A percentile compares a stretch with the other conserved stretches of the same genome.
Evolutionary conservation across 2,797 vertebrate genomes (phyloP).

Genomic region (Acrossocheilus fasciatus): DNA sequence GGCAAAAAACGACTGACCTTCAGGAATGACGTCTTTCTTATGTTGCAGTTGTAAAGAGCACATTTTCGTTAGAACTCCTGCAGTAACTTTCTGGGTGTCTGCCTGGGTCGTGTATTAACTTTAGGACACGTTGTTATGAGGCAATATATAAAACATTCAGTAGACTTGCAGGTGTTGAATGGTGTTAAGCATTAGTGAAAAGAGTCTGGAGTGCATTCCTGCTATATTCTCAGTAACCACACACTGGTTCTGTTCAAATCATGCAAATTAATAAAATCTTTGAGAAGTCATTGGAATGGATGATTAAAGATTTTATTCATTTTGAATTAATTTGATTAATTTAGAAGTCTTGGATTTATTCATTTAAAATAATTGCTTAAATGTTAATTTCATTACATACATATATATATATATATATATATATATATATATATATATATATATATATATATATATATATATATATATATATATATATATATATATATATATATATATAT

Average conservation of each 20-base stretch:
- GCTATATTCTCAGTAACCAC: neutral
- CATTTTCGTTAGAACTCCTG: neutral
- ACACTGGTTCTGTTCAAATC: neutral
- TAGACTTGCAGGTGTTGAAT: constrained; percentile 73
- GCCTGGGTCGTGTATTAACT: constrained; percentile 37
- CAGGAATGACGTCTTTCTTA: constrained; percentile 7
- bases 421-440: too few relatives aligned
- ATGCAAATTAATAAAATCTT: neutral
- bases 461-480: too few relatives aligned
- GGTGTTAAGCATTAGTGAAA: constrained; percentile 67
- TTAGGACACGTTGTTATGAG: constrained; percentile 64
- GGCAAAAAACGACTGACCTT: constrained; percentile 22
- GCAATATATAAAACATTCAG: constrained; percentile 82
- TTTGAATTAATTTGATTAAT: neutral
- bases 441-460: too few relatives aligned
- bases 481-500: too few relatives aligned
- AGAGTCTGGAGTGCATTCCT: neutral
- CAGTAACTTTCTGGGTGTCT: constrained; percentile 29
- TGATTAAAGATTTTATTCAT: neutral
- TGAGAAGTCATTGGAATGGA: neutral
- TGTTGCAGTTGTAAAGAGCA: constrained; percentile 33
- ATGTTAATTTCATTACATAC: too few relatives aligned
- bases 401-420: too few relatives aligned
- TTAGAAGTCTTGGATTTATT: neutral
- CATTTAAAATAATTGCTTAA: neutral